Evolutionary conservation across 2,888 invertebrate genomes (phyloP).

Genomic region (Drosophila meridionalis): DNA sequence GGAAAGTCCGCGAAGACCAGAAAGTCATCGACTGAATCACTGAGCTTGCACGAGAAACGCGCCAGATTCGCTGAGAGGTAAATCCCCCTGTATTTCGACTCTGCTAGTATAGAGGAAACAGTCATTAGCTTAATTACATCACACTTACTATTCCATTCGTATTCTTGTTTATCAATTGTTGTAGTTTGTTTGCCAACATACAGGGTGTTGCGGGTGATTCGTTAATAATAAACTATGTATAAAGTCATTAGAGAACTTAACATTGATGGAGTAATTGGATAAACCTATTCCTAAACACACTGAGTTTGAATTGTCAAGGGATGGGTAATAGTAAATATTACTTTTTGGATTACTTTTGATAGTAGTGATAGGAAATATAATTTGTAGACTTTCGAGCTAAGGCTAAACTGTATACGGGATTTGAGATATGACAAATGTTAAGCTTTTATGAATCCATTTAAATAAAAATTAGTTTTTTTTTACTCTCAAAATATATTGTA

Average conservation of each 20-base stretch:
- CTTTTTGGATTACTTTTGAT: no score
- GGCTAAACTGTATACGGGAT: no score
- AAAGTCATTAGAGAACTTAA: background rate
- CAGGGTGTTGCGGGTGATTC: conserved; percentile 28
- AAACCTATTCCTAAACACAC: background rate
- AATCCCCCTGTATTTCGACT: conserved; percentile 10
- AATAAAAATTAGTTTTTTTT: no score
- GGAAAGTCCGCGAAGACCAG: conserved; percentile 27
- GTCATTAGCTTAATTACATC: conserved; percentile 46
- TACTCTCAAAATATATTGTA: no score
- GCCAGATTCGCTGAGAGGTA: conserved; percentile 64
- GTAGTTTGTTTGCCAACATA: conserved; percentile 18
- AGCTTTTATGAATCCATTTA: no score
- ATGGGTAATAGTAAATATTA: no score
- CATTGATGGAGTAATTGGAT: background rate
- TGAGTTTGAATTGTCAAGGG: no score
- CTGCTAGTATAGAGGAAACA: conserved; percentile 24
- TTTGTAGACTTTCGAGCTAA: no score
- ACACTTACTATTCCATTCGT: conserved; percentile 26
- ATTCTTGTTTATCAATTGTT: conserved; percentile 16
- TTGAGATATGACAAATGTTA: no score
- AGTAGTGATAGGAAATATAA: no score
- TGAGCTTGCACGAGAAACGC: conserved; percentile 50
- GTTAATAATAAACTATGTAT: background rate
- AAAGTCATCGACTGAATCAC: conserved; percentile 62